Base-by-base conservation (phyloP, 2,888 invertebrate genomes). In the Hedya salicella region DNA sequence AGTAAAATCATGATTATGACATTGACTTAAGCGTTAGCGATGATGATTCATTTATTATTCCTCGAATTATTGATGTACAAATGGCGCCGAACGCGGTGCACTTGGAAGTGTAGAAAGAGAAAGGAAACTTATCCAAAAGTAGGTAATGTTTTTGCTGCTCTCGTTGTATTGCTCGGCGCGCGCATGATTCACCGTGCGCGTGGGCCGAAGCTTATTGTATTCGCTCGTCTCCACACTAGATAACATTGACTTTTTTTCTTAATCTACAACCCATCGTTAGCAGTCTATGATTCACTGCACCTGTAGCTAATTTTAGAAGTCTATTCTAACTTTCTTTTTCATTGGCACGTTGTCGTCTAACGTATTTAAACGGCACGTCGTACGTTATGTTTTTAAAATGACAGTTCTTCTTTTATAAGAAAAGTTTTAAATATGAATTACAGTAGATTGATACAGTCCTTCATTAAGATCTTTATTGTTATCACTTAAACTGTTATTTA, bases 101-200 rank as follows among this genome's bases (percentile, higher is more conserved):
- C 82, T 86, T 79, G 71, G 78, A 88, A 85, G 86, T 88, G 87
- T 90, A 90, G 91, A 91, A 91, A 91, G 91, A 92, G 92, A 92
- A 91, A 92, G 91, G 91, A 83, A 88, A 87, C 88, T 87, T 90
- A 91, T 90, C 88, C 87, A 91, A 91, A 92, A 91, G 91, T 92
- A 86, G 92, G 92, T 91, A 91, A 92, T 91, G 91, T 91, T 92
- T 91, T 91, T 91, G 90, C 90, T 82, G 86, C 78, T 84, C 82
- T 82, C 77, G 82, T 75, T 79, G 78, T 78, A 81, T 78, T 76
- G 82, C 85, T 79, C 76, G 79, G 78, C 83, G 72, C 79, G 82
- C 80, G 88, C 82, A 77, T 91, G 91, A 91, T 81, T 91, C 91
- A 91, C 81, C 86, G 77, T 57, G 80, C 87, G 90, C 92, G 91